These are phyloP conservation scores for Cyrtonyx montezumae DNA, from an alignment of 2,113 vertebrate species.

Conservation along the genomic window DNA sequence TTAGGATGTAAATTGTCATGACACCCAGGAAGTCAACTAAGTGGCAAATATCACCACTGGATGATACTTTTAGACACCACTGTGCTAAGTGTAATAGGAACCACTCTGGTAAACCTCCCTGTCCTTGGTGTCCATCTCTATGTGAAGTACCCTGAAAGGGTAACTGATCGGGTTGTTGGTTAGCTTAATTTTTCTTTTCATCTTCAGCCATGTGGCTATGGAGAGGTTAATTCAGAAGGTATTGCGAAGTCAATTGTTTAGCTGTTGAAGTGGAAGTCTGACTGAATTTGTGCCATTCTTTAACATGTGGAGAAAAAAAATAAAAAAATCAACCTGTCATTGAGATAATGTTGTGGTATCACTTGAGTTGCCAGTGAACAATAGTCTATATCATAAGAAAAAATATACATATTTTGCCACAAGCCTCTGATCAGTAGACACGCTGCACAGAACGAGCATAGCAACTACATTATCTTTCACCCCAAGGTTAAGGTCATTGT, in stretches of 20 bases:
- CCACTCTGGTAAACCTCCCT: not conserved
- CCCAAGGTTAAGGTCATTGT: slow-evolving; percentile 73
- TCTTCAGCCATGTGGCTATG: not conserved
- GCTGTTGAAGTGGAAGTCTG: not conserved
- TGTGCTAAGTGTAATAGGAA: not conserved
- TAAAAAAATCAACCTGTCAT: slow-evolving; percentile 39
- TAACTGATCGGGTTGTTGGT: not conserved
- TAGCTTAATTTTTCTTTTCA: slow-evolving; percentile 9
- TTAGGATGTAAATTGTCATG: not conserved
- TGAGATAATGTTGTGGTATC: slow-evolving; percentile 65
- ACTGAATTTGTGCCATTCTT: slow-evolving; percentile 45
- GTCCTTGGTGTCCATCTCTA: not conserved
- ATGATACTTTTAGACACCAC: not conserved
- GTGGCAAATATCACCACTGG: not conserved
- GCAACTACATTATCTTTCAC: slow-evolving; percentile 78
- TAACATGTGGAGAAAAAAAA: slow-evolving; percentile 14
- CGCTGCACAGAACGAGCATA: slow-evolving; percentile 60
- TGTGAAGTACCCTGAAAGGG: not conserved
- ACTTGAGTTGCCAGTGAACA: slow-evolving; percentile 62
- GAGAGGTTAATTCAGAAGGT: slow-evolving; percentile 50
- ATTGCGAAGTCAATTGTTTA: slow-evolving; percentile 1
- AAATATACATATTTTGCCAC: slow-evolving; percentile 64
- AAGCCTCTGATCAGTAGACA: slow-evolving; percentile 71
- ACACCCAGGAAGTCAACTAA: not conserved
- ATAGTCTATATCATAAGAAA: slow-evolving; percentile 59